These are phyloP conservation scores for Cassiopea andromeda DNA, from an alignment of 30 jellyfish, hydroid and myxozoan genomes.

Conservation along the genomic window DNA sequence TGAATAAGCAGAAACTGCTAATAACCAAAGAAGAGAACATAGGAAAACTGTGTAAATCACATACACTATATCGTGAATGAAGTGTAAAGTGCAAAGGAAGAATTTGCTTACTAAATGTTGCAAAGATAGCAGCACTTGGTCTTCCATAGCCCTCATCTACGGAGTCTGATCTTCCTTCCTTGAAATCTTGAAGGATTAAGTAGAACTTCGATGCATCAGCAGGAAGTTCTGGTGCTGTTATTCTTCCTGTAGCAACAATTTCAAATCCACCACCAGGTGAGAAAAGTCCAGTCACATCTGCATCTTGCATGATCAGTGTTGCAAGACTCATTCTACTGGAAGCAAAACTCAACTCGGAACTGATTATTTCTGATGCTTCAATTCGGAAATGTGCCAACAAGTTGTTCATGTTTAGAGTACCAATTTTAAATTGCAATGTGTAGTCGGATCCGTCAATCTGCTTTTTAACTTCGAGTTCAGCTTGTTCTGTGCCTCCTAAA, in stretches of 20 bases:
- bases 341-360: background rate
- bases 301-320: background rate
- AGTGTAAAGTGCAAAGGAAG: background rate
- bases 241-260: slow-evolving; percentile 46
- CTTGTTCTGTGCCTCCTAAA: slow-evolving; percentile 2
- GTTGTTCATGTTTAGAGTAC: background rate
- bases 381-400: slow-evolving; percentile 25
- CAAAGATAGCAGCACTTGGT: slow-evolving; percentile 51
- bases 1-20: no score
- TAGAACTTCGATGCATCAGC: slow-evolving; percentile 51
- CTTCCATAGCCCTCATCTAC: slow-evolving; percentile 8
- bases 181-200: slow-evolving; percentile 19
- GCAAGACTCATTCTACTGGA: background rate
- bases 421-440: slow-evolving; percentile 4
- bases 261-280: slow-evolving; percentile 62
- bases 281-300: slow-evolving; percentile 37
- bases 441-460: slow-evolving; percentile 10
- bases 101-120: background rate
- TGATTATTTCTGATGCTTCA: background rate
- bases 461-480: slow-evolving; percentile 20
- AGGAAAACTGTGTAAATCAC: no score
- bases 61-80: background rate
- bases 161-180: background rate
- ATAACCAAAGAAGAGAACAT: no score
- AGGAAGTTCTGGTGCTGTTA: slow-evolving; percentile 37